Conservation (phyloP, 2,113 vertebrate genomes). For the Athene cunicularia region DNA sequence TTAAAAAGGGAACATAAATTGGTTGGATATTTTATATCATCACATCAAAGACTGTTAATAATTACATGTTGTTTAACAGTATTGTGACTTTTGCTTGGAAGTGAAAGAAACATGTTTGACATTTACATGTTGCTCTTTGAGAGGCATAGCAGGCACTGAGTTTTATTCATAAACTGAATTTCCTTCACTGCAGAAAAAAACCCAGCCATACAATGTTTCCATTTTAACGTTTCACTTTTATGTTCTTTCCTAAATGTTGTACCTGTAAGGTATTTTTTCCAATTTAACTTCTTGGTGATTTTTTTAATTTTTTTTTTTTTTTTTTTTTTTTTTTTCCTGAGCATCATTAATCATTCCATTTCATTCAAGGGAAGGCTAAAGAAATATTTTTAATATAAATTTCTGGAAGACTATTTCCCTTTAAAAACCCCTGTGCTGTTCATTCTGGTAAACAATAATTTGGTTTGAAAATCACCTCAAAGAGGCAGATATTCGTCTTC, state of each 20-base stretch:
- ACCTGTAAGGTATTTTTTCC: neutral
- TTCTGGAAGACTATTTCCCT: neutral
- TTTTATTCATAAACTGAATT: neutral
- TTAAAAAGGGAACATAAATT: neutral
- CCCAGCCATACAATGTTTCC: neutral
- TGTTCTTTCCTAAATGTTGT: neutral
- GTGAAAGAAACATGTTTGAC: neutral
- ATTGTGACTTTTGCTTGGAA: neutral
- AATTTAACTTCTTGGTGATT: neutral
- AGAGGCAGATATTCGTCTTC: neutral
- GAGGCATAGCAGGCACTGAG: neutral
- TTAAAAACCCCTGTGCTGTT: neutral
- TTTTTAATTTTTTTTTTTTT: too few species aligned
- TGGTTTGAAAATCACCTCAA: neutral
- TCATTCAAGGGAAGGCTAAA: neutral
- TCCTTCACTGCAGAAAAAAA: neutral
- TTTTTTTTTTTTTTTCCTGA: neutral
- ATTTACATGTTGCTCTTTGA: neutral
- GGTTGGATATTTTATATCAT: neutral
- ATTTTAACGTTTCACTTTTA: neutral
- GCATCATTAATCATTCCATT: neutral
- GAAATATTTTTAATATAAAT: neutral
- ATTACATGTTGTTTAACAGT: neutral
- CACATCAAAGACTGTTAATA: neutral
- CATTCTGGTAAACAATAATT: neutral